Conservation (phyloP, 1,140 invertebrate genomes). For the Anastrepha obliqua region DNA sequence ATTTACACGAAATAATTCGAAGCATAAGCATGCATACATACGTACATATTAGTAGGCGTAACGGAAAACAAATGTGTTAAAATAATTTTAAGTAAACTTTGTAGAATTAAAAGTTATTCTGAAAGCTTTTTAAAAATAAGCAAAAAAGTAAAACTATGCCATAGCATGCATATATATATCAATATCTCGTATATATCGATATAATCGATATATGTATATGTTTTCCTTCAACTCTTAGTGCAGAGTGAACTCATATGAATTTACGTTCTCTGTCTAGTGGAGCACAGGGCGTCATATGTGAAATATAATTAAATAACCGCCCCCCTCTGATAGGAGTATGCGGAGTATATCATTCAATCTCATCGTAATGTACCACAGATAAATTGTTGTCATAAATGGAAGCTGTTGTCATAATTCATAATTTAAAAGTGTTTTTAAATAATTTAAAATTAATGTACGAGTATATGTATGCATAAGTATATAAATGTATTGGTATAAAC, state of each 20-base stretch:
- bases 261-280: too few relatives aligned
- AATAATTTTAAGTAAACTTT: slow-evolving; percentile 31
- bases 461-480: not conserved
- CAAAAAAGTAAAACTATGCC: not conserved
- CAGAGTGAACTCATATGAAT: not conserved
- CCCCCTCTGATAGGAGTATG: too few relatives aligned
- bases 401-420: slow-evolving; percentile 31
- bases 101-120: not conserved
- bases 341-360: too few relatives aligned
- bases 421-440: not conserved
- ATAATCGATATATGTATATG: too few relatives aligned
- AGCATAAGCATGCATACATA: not conserved
- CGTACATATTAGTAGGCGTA: slow-evolving; percentile 59
- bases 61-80: slow-evolving; percentile 44
- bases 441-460: not conserved
- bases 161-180: not conserved
- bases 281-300: too few relatives aligned
- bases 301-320: too few relatives aligned
- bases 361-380: not conserved
- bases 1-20: slow-evolving; percentile 35
- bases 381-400: slow-evolving; percentile 33
- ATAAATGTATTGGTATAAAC: slow-evolving; percentile 22
- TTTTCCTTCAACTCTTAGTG: not conserved
- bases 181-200: not conserved
- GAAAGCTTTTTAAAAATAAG: not conserved